Conservation (phyloP, 2,888 invertebrate genomes). For the Halictus ligatus region DNA sequence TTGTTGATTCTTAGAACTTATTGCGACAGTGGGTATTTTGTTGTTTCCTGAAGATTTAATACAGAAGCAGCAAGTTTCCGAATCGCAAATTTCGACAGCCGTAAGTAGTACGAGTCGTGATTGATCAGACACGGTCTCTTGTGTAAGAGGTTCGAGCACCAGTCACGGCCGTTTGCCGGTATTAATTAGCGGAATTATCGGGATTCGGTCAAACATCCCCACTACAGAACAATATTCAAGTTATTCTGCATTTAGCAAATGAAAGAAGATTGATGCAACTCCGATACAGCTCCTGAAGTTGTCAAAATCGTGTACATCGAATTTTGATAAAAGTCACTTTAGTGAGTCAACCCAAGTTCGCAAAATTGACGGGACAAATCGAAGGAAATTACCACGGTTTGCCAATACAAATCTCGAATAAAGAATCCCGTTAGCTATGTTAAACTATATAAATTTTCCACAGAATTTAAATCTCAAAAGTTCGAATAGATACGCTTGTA, state of each 20-base stretch:
- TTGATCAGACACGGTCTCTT: conserved; percentile 36
- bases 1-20: neutral
- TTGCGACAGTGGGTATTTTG: neutral
- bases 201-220: neutral
- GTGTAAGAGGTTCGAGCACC: neutral
- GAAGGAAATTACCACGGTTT: neutral
- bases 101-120: conserved; percentile 44
- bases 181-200: conserved; percentile 17
- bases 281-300: neutral
- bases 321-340: conserved; percentile 12
- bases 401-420: neutral
- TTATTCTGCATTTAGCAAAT: neutral
- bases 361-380: neutral
- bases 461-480: neutral
- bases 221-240: neutral
- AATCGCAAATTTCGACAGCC: conserved; percentile 13
- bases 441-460: neutral
- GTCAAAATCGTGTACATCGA: neutral
- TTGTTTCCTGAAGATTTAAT: neutral
- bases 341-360: neutral
- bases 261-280: neutral
- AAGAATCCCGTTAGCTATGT: neutral
- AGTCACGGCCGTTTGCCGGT: neutral
- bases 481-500: too few relatives aligned
- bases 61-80: neutral